phyloP scores from a whole-genome alignment of 2,888 invertebrate species.

The Chrysodeixis includens region DNA sequence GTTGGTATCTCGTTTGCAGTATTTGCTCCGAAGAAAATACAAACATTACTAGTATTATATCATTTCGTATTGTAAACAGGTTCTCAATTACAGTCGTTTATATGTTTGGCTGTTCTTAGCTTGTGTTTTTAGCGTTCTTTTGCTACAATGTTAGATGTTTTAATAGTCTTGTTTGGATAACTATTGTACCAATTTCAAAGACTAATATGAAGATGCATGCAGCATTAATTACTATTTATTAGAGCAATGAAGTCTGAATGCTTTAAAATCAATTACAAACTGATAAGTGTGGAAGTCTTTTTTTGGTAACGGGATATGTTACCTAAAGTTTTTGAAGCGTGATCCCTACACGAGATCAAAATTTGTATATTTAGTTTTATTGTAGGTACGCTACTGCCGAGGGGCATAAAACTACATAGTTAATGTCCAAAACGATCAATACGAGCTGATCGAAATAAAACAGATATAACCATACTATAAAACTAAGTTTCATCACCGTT shows the following conservation, averaged over 20 bases:
- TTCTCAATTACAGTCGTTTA: background rate
- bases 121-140: slow-evolving; percentile 1
- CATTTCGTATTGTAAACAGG: background rate
- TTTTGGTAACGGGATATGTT: too few relatives aligned
- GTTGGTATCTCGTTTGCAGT: slow-evolving; percentile 11
- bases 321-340: background rate
- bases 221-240: background rate
- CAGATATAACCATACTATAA: slow-evolving; percentile 41
- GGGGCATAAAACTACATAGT: slow-evolving; percentile 55
- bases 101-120: background rate
- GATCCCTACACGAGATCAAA: slow-evolving; percentile 26
- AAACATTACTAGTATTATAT: background rate
- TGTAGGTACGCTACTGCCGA: slow-evolving; percentile 45
- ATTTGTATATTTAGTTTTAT: slow-evolving; percentile 54
- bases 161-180: background rate
- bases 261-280: too few relatives aligned
- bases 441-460: slow-evolving; percentile 47
- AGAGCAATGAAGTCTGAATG: background rate
- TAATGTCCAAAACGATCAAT: slow-evolving; percentile 52
- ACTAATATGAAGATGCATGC: background rate
- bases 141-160: background rate
- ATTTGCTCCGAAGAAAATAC: slow-evolving; percentile 14
- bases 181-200: background rate
- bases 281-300: too few relatives aligned
- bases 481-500: background rate